Percentiles rank a stretch among this genome's conserved stretches.
Conservation (phyloP, 2,888 invertebrate genomes). For the Drosophila anomelani region DNA sequence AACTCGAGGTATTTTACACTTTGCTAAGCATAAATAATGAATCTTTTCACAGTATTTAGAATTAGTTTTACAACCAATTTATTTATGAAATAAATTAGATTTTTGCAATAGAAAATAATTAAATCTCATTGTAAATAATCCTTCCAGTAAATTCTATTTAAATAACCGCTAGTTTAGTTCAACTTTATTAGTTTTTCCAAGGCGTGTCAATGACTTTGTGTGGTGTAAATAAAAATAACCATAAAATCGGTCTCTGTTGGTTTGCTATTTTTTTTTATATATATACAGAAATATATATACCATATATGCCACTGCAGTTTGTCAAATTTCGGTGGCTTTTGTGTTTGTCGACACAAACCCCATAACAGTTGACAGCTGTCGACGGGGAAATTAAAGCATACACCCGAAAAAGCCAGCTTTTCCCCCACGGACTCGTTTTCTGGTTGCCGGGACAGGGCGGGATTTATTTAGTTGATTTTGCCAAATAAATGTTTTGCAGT, state of each 20-base stretch:
- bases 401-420: constrained; percentile 7
- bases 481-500: constrained; percentile 28
- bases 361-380: constrained; percentile 23
- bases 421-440: constrained; percentile 13
- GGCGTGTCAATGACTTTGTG: constrained; percentile 37
- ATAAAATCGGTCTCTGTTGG: constrained; percentile 15
- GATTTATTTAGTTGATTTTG: constrained; percentile 8
- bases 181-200: not conserved
- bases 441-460: too few relatives aligned
- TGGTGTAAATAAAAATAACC: constrained; percentile 29
- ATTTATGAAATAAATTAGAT: not conserved
- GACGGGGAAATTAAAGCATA: constrained; percentile 17
- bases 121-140: not conserved
- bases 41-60: too few relatives aligned
- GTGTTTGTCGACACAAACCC: constrained; percentile 12
- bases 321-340: constrained; percentile 27
- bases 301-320: constrained; percentile 6
- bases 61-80: not conserved
- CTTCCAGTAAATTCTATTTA: not conserved
- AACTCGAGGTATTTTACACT: not conserved
- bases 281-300: not conserved
- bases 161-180: not conserved
- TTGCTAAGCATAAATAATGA: not conserved
- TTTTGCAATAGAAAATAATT: not conserved
- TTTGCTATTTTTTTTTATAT: not conserved